A percentile compares a stretch with the other conserved stretches of the same genome.
Evolutionary conservation across 2,888 invertebrate species (phyloP).

Genomic region (Pollenia griseotomentosa): DNA sequence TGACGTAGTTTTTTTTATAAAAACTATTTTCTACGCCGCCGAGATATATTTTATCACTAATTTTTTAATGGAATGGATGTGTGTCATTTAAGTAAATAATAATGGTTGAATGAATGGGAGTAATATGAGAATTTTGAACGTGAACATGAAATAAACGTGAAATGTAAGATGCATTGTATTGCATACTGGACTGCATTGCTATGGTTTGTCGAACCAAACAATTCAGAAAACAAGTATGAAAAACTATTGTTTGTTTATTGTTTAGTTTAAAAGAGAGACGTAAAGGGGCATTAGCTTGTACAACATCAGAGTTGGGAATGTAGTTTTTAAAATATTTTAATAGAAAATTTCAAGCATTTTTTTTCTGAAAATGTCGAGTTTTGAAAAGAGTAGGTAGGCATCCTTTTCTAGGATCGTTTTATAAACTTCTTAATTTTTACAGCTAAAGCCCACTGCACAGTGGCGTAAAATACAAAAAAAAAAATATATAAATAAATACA

Average conservation of each 20-base stretch:
- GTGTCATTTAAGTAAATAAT: constrained; percentile 43
- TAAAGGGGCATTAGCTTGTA: background rate
- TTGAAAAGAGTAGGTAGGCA: no score
- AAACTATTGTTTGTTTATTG: background rate
- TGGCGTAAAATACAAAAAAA: no score
- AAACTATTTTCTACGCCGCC: constrained; percentile 14
- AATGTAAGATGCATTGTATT: constrained; percentile 19
- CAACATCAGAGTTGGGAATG: no score
- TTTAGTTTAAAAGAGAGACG: constrained; percentile 25
- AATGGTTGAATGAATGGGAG: constrained; percentile 25
- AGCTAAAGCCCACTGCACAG: no score
- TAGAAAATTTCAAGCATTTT: no score
- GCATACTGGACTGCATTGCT: constrained; percentile 39
- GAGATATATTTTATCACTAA: constrained; percentile 6
- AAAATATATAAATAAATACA: no score
- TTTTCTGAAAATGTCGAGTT: no score
- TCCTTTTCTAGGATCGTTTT: no score
- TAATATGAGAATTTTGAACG: constrained; percentile 42
- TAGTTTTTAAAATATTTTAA: no score
- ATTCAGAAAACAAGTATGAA: background rate
- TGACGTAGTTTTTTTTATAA: constrained; percentile 46
- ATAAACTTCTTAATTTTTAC: no score
- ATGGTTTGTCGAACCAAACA: constrained; percentile 45
- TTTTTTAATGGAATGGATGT: constrained; percentile 10
- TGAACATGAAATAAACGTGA: constrained; percentile 29